Conservation (phyloP, 2,797 vertebrate genomes). For the Eulemur albifrons region DNA sequence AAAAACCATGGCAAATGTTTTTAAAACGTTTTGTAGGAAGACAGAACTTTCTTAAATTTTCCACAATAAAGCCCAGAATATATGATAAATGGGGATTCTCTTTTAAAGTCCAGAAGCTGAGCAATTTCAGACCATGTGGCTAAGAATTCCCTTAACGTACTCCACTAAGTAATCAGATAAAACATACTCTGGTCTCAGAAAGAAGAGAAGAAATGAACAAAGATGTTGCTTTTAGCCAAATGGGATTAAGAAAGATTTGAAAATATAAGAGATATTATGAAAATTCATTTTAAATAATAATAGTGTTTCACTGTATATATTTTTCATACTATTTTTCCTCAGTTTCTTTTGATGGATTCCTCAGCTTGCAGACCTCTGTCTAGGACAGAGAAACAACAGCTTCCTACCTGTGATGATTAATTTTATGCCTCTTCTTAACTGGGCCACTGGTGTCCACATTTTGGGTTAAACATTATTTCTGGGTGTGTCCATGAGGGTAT, state of each 20-base stretch:
- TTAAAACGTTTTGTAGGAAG: background rate
- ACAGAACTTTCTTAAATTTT: background rate
- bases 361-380: background rate
- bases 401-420: background rate
- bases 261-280: background rate
- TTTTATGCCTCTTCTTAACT: background rate
- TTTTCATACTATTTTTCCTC: background rate
- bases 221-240: background rate
- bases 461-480: background rate
- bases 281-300: constrained; percentile 11
- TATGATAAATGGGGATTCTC: background rate
- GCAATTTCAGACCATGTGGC: background rate
- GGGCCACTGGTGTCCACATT: background rate
- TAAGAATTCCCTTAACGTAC: background rate
- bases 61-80: background rate
- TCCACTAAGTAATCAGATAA: background rate
- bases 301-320: background rate
- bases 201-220: background rate
- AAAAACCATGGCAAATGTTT: background rate
- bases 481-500: background rate
- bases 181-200: background rate
- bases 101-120: background rate
- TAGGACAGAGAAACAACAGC: background rate
- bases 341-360: background rate
- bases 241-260: background rate